Percentiles rank a stretch among this genome's conserved stretches.
phyloP scores from a whole-genome alignment of 2,888 invertebrate species.

The Nomada flava region DNA sequence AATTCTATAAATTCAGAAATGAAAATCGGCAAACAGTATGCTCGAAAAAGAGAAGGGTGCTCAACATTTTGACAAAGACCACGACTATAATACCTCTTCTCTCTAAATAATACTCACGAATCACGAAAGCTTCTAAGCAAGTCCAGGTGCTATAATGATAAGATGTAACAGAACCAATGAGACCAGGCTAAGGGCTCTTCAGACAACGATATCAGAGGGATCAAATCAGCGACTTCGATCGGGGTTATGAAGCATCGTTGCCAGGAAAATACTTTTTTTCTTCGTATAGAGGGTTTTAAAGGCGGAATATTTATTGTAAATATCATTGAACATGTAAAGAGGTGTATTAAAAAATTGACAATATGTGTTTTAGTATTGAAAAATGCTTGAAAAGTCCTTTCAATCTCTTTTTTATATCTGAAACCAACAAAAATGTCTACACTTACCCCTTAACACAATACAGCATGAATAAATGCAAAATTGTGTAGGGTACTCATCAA shows the following conservation, averaged over 20 bases:
- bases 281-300: background rate
- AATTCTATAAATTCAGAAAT: background rate
- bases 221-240: background rate
- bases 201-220: constrained; percentile 2
- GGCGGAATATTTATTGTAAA: too few relatives aligned
- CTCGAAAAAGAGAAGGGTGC: background rate
- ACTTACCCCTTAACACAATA: too few relatives aligned
- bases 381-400: too few relatives aligned
- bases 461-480: too few relatives aligned
- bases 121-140: background rate
- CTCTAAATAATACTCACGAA: background rate
- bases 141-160: background rate
- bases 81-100: background rate
- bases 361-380: too few relatives aligned
- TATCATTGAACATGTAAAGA: too few relatives aligned
- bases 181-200: background rate
- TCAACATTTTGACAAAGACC: too few relatives aligned
- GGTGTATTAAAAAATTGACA: too few relatives aligned
- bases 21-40: background rate
- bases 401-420: too few relatives aligned
- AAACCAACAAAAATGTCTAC: too few relatives aligned
- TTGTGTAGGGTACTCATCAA: too few relatives aligned
- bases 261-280: background rate
- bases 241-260: background rate
- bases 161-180: background rate